Evolutionary conservation across 2,797 vertebrate genomes (phyloP), one percentile per base, ranked within the genome.

Genomic region (Rhynchotus rufescens): DNA sequence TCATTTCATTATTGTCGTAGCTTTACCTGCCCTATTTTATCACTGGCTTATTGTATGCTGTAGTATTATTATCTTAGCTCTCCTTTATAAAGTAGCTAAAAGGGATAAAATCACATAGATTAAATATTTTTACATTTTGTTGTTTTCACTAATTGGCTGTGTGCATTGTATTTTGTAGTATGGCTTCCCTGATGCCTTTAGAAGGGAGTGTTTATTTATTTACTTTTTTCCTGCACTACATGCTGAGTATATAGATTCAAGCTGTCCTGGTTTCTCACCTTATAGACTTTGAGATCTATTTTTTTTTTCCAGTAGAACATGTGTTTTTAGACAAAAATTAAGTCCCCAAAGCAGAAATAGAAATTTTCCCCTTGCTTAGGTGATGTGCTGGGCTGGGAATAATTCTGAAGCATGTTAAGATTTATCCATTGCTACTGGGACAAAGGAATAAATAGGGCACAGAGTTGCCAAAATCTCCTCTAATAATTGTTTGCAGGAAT

Each of bases 1-100:
- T 92, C 45, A 73, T 90, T 95, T 94, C 64, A 74, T 96, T 93
- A 90, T 78, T 93, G 67, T 93, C 92, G 60, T 67, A 72, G 82
- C 40, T 92, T 88, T 96, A 94, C 94, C 88, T 96, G 60, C 60
- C 52, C 42, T 92, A 45, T 88, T 94, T 84, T 84, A 80, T 65
- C 49, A 67, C 42, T 86, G n/a, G 23, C 20, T 91, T 92, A 93
- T 81, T 93, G 80, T 92, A 74, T 93, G 72, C 38, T 49, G 56
- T 73, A 32, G 60, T 89, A 88, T 93, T 90, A 85, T 80, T 75
- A 45, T 87, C 60, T 76, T 89, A 85, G 20, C 59, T 83, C 30
- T 67, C 20, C 61, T 78, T 75, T 90, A 69, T 56, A 76, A 90
- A 95, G 60, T 16, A 85, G 60, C 32, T 92, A 89, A 94, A 93